phyloP scores from a whole-genome alignment of 2,797 vertebrate species.

The Glossophaga mutica region DNA sequence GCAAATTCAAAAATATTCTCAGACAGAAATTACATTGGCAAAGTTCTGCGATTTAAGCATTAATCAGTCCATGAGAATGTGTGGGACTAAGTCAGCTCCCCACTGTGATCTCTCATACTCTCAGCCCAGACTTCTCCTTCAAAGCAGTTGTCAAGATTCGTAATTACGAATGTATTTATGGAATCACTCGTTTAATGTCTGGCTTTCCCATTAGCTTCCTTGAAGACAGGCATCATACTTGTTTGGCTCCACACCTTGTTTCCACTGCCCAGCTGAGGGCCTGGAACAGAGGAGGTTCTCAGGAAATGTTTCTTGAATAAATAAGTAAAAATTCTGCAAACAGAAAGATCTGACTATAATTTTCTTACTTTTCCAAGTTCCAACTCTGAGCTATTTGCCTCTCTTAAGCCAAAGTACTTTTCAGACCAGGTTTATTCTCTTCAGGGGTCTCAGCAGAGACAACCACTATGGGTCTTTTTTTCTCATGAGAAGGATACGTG shows the following conservation, averaged over 20 bases:
- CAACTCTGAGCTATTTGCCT: background rate
- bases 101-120: background rate
- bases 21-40: background rate
- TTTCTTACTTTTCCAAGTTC: background rate
- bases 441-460: background rate
- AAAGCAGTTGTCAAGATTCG: background rate
- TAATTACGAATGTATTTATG: background rate
- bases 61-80: background rate
- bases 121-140: background rate
- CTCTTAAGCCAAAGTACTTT: background rate
- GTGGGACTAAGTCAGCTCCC: background rate
- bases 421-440: background rate
- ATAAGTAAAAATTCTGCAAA: background rate
- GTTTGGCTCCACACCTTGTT: background rate
- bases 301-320: background rate
- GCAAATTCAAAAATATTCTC: slow-evolving; percentile 6
- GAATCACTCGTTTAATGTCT: background rate
- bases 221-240: background rate
- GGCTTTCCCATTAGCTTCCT: background rate
- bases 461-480: background rate
- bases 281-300: background rate
- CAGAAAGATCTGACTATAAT: background rate
- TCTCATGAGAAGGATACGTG: background rate
- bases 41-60: background rate
- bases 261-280: background rate